Percentiles rank a stretch among this genome's conserved stretches.
These are phyloP conservation scores for Acanthacorydalis orientalis DNA, from an alignment of 2,888 invertebrate genomes.

Conservation along the genomic window DNA sequence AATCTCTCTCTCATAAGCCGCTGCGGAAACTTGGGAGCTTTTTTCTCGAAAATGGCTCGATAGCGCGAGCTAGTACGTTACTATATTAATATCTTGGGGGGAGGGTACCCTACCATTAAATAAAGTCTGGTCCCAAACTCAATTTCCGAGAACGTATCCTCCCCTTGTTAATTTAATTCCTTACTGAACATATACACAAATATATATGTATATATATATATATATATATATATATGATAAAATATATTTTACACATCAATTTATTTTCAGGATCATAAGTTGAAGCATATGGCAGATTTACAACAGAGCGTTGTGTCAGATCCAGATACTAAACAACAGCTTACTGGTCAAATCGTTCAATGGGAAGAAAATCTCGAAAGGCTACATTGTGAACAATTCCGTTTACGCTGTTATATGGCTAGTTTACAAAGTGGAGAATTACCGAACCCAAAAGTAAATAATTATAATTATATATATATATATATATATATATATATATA, in stretches of 20 bases:
- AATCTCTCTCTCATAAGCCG: too few relatives aligned
- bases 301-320: constrained; percentile 94
- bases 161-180: too few relatives aligned
- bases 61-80: too few relatives aligned
- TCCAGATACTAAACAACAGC: constrained; percentile 78
- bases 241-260: constrained; percentile 9
- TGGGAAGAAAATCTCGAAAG: constrained; percentile 96
- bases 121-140: too few relatives aligned
- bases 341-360: constrained; percentile 82
- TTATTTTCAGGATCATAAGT: constrained; percentile 70
- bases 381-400: constrained; percentile 91
- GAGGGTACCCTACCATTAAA: too few relatives aligned
- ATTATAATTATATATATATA: not conserved
- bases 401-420: constrained; percentile 91
- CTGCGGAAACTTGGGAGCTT: too few relatives aligned
- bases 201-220: constrained; percentile 4
- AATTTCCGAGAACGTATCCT: too few relatives aligned
- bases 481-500: not conserved
- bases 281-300: constrained; percentile 97
- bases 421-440: constrained; percentile 89
- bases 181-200: not conserved
- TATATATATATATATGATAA: constrained; percentile 3
- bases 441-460: constrained; percentile 88
- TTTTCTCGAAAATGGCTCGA: too few relatives aligned
- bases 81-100: too few relatives aligned